Conservation (phyloP, 1,140 invertebrate genomes). For the Chionoecetes opilio region DNA sequence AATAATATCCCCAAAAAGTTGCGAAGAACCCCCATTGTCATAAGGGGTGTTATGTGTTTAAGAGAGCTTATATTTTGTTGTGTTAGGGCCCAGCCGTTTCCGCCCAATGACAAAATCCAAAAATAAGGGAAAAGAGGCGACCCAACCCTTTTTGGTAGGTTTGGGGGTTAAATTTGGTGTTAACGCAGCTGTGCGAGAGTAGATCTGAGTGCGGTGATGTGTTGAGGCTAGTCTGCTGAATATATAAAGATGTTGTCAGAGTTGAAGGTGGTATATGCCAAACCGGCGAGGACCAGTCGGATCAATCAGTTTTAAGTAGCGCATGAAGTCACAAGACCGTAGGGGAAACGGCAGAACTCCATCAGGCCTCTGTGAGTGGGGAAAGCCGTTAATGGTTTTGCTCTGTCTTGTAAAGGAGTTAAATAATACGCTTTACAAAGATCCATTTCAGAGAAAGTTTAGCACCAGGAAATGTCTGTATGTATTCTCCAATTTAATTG, state of each 20-base stretch:
- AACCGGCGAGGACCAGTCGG: too few relatives aligned
- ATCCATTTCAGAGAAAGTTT: too few relatives aligned
- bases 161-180: neutral
- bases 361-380: too few relatives aligned
- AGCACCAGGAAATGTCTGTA: too few relatives aligned
- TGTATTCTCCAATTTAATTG: too few relatives aligned
- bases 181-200: neutral
- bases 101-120: neutral
- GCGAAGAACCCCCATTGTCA: neutral
- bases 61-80: neutral
- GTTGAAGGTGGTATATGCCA: constrained; percentile 35
- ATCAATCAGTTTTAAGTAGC: too few relatives aligned
- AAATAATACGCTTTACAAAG: too few relatives aligned
- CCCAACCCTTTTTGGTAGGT: too few relatives aligned
- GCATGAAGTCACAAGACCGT: too few relatives aligned
- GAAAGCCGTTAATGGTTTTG: too few relatives aligned
- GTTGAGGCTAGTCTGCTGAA: neutral
- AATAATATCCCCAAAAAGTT: neutral
- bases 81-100: neutral
- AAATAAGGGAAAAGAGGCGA: neutral
- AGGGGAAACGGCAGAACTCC: too few relatives aligned
- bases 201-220: neutral
- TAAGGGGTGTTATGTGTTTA: neutral
- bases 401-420: too few relatives aligned
- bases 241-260: constrained; percentile 66